Evolutionary conservation across 2,888 invertebrate genomes (phyloP), one percentile per base, ranked within the genome.

Genomic region (Embidobia sp.): DNA sequence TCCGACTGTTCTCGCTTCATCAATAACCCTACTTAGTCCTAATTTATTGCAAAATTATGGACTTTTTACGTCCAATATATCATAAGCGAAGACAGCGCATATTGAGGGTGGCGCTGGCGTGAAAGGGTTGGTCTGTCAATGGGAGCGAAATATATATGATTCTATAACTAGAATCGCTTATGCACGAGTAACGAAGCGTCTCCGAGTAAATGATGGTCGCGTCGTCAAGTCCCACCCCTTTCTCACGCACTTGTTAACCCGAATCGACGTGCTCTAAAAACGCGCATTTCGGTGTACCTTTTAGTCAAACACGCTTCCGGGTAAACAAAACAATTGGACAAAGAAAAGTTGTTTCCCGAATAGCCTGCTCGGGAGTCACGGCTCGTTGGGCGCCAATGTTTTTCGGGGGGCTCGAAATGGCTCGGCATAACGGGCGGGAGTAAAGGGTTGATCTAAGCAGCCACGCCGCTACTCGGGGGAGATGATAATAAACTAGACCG

Each of bases 331-430:
- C 70, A 51, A 61, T 44, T 44, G 18, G 48, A 29, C 37, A 61
- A 46, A 66, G 79, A 63, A 29, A 61, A 49, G 46, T 53, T 70
- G 35, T 18, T 49, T 46, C 27, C 55, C 64, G 72, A 74, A 79
- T 72, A 53, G 37, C 42, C 18, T 49, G 55, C 59, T 64, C 35
- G 13, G 40, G 69, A 51, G 64, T 73, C 81, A 87, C 82, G 86
- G 84, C 85, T 88, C 85, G 88, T 88, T 89, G 89, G 87, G 88
- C 86, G 80, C 70, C 85, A 85, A 87, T 87, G 86, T 83, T 79
- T 79, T 81, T 57, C 61, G 81, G 82, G 85, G 83, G 83, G 80
- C 6, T 4, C 66, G 75, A 51, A 81, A 83, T 84, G 82, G 82
- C 74, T 75, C 67, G 51, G 78, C 79, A 76, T 80, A 80, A 79